Percentiles rank a stretch among this genome's conserved stretches.
phyloP scores from a whole-genome alignment of 1,140 invertebrate species.

The Drosophila sechellia region DNA sequence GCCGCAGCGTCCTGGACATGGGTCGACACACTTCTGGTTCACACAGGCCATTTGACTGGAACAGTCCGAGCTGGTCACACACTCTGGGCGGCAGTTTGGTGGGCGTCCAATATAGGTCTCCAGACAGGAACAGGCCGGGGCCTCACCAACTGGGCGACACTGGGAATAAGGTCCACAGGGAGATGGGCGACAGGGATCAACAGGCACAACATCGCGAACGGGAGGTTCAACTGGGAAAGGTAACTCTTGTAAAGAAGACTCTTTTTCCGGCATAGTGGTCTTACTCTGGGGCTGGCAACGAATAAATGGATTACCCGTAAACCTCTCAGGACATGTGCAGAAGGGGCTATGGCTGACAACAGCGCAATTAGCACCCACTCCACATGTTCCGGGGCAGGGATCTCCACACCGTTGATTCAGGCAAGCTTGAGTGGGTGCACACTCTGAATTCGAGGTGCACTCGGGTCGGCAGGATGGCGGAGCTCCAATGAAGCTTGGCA shows the following conservation, averaged over 20 bases:
- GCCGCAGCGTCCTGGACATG: constrained; percentile 93
- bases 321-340: constrained; percentile 90
- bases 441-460: constrained; percentile 90
- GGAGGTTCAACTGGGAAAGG: constrained; percentile 84
- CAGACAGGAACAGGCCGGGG: constrained; percentile 90
- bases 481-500: constrained; percentile 88
- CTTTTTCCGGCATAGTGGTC: constrained; percentile 7
- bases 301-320: constrained; percentile 92
- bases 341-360: constrained; percentile 93
- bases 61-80: constrained; percentile 91
- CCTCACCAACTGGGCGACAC: constrained; percentile 87
- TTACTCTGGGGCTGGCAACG: constrained; percentile 86
- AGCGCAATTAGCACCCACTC: constrained; percentile 89
- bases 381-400: constrained; percentile 92
- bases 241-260: neutral
- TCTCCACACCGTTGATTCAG: constrained; percentile 89
- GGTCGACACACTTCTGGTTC: constrained; percentile 91
- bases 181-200: constrained; percentile 89
- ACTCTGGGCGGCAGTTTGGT: constrained; percentile 92
- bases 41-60: constrained; percentile 90
- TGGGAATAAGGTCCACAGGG: constrained; percentile 90
- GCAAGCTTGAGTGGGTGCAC: constrained; percentile 88
- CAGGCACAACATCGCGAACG: constrained; percentile 72
- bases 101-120: constrained; percentile 91
- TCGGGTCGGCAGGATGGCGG: constrained; percentile 90